Base-by-base conservation (phyloP, 1,140 invertebrate species). In the Ceratina japonica region DNA sequence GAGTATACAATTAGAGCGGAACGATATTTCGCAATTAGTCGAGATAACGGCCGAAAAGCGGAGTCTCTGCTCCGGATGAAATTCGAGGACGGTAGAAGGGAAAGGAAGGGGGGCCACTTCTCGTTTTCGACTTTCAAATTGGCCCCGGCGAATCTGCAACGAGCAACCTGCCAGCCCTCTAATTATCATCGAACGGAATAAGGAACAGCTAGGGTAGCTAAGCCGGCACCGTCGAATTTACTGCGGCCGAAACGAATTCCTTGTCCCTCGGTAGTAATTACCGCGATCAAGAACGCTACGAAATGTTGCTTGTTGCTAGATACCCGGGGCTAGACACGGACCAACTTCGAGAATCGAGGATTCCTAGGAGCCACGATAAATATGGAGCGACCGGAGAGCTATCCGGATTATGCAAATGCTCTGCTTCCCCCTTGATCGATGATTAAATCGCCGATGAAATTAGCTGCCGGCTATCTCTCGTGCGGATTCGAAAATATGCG, bases 101-200 rank as follows among this genome's bases (percentile, higher is more conserved):
- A 31, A 4, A 18, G 12, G 52, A 7, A 8, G 12, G 7, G n/a
- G 3, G 10, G 69, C 31, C 37, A 24, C 70, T 72, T 31, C 16
- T 31, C n/a, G 69, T 72, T 61, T 72, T 18, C 16, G 70, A 72
- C 70, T 72, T 61, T 72, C 70, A 72, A 72, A 72, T 72, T 72
- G 70, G 37, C 56, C 7, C 18, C 2, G 37, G 56, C 8, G 56
- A 72, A 72, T 72, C 20, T 72, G 31, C 70, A 59, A 24, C 31
- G 64, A 66, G 37, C 22, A 16, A 15, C 8, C 12, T 22, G 13
- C 8, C 5, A 7, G n/a, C 27, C 37, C 31, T 72, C 54, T 72
- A 72, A 72, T 72, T 72, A 72, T 72, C 70, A 72, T 49, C 70
- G 70, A 61, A 49, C 56, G 56, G 70, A 72, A 72, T 72, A 72